These are phyloP conservation scores for Halcyon chelicuti DNA, from an alignment of 2,797 vertebrate species.

Conservation along the genomic window DNA sequence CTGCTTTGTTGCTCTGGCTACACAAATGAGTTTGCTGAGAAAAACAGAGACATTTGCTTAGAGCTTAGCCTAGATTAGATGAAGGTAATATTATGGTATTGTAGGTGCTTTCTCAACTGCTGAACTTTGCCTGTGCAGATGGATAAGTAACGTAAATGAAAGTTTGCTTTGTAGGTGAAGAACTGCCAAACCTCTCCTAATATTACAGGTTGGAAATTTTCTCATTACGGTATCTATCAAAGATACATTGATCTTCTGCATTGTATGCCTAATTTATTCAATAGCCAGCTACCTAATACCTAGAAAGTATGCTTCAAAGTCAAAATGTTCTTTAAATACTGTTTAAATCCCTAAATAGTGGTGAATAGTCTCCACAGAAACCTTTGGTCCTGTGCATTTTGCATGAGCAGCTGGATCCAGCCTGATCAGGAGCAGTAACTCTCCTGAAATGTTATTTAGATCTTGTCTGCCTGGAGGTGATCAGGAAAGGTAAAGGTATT, in stretches of 20 bases:
- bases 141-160: not conserved
- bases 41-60: not conserved
- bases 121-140: not conserved
- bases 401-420: not conserved
- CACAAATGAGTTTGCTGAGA: not conserved
- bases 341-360: not conserved
- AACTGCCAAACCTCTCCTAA: not conserved
- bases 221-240: not conserved
- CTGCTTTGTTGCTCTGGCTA: not conserved
- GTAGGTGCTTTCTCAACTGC: not conserved
- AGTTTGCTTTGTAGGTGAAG: not conserved
- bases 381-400: not conserved
- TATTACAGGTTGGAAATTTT: not conserved
- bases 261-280: not conserved
- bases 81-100: not conserved
- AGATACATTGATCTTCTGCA: not conserved
- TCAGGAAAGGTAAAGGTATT: conserved; percentile 21
- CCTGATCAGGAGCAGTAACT: not conserved
- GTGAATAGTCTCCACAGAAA: not conserved
- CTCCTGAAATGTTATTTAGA: not conserved
- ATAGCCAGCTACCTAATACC: not conserved
- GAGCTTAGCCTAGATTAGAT: not conserved
- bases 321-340: not conserved
- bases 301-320: not conserved
- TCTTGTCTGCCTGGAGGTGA: not conserved